Base-by-base conservation (phyloP, 2,797 vertebrate genomes). In the Platalea minor region DNA sequence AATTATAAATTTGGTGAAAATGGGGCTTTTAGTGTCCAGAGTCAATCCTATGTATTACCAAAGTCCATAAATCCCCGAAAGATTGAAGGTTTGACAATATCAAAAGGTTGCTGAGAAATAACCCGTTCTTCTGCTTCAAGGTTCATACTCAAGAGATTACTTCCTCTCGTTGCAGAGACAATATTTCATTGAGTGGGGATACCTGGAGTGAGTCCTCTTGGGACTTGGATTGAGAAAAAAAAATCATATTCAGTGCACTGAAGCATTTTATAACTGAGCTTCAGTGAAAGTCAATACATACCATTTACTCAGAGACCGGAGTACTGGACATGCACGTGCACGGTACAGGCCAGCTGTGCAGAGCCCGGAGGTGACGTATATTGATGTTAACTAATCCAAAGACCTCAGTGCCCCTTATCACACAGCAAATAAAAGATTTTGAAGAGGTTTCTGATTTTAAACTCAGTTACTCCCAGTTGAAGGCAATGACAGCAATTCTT, bases 141-240 rank as follows among this genome's bases (percentile, higher is more conserved):
- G 91, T 56, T 88, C 39, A 17, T 72, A 13, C 75, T 77, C 68
- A n/a, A 50, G 61, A 94, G 84, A 93, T 94, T 95, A 72, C 81
- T 94, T 96, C 92, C 84, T 65, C 81, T 41, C 61, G 28, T 81
- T 89, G 75, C 88, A 85, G 93, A 95, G 87, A 95, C 89, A 92
- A 80, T 92, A 94, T 96, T 97, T 97, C 92, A 96, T 61, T 57
- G 86, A 92, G 33, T 91, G 61, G 65, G 81, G 53, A 92, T 72
- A 91, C 50, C 68, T 83, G 81, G 64, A 96, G 75, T 45, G 79
- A 89, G 92, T 85, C 46, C 92, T 83, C 81, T 8, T 33, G 92
- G 95, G 95, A 91, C 78, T 68, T 20, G 28, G 59, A 83, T 39
- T 43, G 89, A 96, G 72, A 51, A 65, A 81, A 94, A 84, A 72